Evolutionary conservation across 1,140 invertebrate genomes (phyloP), one percentile per base, ranked within the genome.

Genomic region (Streblospio benedicti): DNA sequence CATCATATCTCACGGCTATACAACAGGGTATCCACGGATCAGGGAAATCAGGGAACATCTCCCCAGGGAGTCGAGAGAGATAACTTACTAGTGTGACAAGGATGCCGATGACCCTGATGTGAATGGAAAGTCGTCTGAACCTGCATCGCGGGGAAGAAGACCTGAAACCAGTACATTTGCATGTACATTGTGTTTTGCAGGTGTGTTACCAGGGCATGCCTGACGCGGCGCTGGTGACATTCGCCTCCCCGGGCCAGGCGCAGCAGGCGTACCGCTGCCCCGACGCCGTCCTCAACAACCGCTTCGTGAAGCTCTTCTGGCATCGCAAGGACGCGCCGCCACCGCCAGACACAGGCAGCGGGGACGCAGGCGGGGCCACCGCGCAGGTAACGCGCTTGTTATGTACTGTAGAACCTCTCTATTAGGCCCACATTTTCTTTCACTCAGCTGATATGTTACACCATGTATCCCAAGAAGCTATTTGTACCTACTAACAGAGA

Each of bases 211-310:
- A 92, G 54, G 89, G 87, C 9, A 91, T 96, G 76, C 89, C 90
- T 0, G 91, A 96, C 73, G 89, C 88, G 3, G 93, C 94, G 0
- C 81, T 97, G 5, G 86, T 98, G 5, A 93, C 92, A 0, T 97
- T 94, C 76, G 87, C 89, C 18, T 84, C 82, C 63, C 89, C 91
- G 66, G 82, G 84, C 0, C 91, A 97, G 74, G 95, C 95, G 0
- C 88, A 90, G 70, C 85, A 88, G 3, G 94, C 94, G 0, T 95
- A 95, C 79, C 84, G 90, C 59, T 93, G 90, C 70, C 91, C 92
- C 0, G 93, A 97, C 74, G 93, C 95, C 16, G 91, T 97, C 1
- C 83, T 97, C 12, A 97, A 97, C 75, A 98, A 97, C 76, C 81
- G 94, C 14, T 86, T 86, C 65, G 84, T 86, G 58, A 83, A 83